A percentile compares a stretch with the other conserved stretches of the same genome.
These are phyloP conservation scores for Protodeltote pygarga DNA, from an alignment of 2,888 invertebrate genomes.

Conservation along the genomic window DNA sequence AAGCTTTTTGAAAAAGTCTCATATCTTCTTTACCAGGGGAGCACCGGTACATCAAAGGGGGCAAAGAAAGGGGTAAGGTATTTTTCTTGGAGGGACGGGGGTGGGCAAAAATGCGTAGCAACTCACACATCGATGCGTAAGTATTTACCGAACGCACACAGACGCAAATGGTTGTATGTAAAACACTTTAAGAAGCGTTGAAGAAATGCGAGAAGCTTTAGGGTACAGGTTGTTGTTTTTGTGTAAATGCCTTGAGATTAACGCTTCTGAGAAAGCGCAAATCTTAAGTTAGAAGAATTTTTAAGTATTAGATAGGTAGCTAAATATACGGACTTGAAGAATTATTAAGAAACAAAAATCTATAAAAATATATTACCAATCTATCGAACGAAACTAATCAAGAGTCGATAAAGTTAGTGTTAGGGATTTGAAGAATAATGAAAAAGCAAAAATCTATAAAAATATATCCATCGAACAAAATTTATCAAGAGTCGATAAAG, in stretches of 20 bases:
- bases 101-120: constrained; percentile 83
- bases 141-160: constrained; percentile 83
- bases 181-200: constrained; percentile 87
- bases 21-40: constrained; percentile 85
- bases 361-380: no score
- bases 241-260: constrained; percentile 7
- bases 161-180: constrained; percentile 76
- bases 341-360: no score
- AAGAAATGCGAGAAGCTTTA: constrained; percentile 87
- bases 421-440: no score
- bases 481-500: no score
- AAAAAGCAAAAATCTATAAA: no score
- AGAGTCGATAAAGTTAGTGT: no score
- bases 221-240: constrained; percentile 71
- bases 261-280: no score
- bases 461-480: no score
- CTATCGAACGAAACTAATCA: no score
- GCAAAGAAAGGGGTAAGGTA: constrained; percentile 78
- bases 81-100: constrained; percentile 76
- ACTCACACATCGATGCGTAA: constrained; percentile 84
- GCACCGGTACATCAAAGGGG: constrained; percentile 81
- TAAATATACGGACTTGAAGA: no score
- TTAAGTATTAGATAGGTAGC: no score
- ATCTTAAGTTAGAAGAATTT: no score
- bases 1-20: constrained; percentile 87